phyloP scores from a whole-genome alignment of 2,888 invertebrate genomes.

The Cyclophora punctaria region DNA sequence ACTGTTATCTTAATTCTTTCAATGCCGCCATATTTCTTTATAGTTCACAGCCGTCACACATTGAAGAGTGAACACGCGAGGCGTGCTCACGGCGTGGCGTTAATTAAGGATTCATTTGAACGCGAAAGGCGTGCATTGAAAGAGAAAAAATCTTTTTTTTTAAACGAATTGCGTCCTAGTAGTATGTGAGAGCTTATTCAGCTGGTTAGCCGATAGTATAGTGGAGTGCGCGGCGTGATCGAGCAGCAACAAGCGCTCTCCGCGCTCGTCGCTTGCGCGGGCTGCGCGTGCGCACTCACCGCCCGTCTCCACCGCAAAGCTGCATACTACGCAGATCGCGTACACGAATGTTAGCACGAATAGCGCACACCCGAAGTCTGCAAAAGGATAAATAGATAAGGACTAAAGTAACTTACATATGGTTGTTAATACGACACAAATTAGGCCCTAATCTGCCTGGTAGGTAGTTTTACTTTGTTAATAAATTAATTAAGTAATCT shows the following conservation, averaged over 20 bases:
- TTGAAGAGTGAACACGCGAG: too few relatives aligned
- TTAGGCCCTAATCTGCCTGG: too few relatives aligned
- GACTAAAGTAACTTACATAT: too few relatives aligned
- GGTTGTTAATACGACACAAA: too few relatives aligned
- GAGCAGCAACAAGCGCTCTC: slow-evolving; percentile 54
- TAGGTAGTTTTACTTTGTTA: too few relatives aligned
- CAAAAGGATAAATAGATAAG: slow-evolving; percentile 14
- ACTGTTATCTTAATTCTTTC: too few relatives aligned
- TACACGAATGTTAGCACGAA: slow-evolving; percentile 61
- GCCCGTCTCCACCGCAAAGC: slow-evolving; percentile 57
- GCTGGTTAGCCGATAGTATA: slow-evolving; percentile 60
- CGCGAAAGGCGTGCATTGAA: too few relatives aligned
- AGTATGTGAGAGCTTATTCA: slow-evolving; percentile 55
- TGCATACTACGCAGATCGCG: slow-evolving; percentile 63
- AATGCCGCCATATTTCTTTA: too few relatives aligned
- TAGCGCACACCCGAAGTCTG: slow-evolving; percentile 58
- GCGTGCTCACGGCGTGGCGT: too few relatives aligned
- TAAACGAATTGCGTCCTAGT: slow-evolving; percentile 62
- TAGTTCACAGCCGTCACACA: too few relatives aligned
- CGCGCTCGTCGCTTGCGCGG: slow-evolving; percentile 45
- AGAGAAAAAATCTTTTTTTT: slow-evolving; percentile 8
- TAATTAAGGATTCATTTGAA: too few relatives aligned
- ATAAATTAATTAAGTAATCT: too few relatives aligned
- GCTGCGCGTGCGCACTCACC: slow-evolving; percentile 37
- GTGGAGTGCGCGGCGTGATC: slow-evolving; percentile 67